phyloP scores from a whole-genome alignment of 2,113 vertebrate genomes.

The Gobiocypris rarus region DNA sequence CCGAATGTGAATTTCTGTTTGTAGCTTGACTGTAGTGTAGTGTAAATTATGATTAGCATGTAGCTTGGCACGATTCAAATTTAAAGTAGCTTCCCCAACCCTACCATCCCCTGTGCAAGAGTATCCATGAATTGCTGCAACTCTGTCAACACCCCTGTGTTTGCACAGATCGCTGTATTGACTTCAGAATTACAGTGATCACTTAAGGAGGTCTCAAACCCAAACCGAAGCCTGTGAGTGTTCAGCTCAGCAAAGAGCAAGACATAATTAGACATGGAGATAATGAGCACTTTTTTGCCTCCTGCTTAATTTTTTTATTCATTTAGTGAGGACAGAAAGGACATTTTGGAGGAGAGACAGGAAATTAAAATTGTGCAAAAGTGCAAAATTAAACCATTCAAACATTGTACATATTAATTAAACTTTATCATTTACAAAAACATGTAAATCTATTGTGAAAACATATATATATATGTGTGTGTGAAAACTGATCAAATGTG shows the following conservation, averaged over 20 bases:
- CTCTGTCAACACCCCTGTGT: slow-evolving; percentile 28
- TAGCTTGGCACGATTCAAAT: neutral
- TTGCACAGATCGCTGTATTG: slow-evolving; percentile 32
- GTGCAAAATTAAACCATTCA: too few species aligned
- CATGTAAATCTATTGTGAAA: too few species aligned
- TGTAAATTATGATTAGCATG: neutral
- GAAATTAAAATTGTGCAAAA: too few species aligned
- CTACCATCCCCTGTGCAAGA: neutral
- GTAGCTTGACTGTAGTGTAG: neutral
- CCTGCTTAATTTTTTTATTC: neutral
- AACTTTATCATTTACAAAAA: too few species aligned
- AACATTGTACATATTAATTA: too few species aligned
- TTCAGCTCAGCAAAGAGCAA: slow-evolving; percentile 23
- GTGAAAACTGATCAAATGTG: too few species aligned
- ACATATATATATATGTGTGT: too few species aligned
- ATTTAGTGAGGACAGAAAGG: too few species aligned
- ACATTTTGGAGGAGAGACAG: too few species aligned
- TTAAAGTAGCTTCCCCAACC: neutral
- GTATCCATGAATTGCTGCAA: neutral
- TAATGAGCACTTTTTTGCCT: slow-evolving; percentile 38
- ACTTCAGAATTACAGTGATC: slow-evolving; percentile 55
- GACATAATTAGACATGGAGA: slow-evolving; percentile 34
- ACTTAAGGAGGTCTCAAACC: slow-evolving; percentile 12
- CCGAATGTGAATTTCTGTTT: neutral
- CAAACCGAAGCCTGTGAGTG: neutral